Base-by-base conservation (phyloP, 2,113 vertebrate genomes). In the Ciconia stormi region DNA sequence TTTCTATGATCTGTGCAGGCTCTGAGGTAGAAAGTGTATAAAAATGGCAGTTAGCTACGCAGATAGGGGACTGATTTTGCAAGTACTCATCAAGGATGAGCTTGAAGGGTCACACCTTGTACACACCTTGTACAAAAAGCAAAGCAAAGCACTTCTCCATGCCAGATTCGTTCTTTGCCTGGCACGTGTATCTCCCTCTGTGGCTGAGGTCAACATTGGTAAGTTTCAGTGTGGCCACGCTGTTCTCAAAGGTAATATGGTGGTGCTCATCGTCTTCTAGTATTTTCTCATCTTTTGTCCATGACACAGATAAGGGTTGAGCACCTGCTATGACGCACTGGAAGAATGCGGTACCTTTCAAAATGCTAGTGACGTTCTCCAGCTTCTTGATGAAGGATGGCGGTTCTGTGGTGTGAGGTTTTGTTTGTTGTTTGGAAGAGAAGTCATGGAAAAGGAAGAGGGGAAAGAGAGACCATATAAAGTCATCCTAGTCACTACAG, bases 221-320 rank as follows among this genome's bases (percentile, higher is more conserved):
- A 92, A 99, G 98, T 88, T 98, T 98, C 80, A 99, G 98, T 25
- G 96, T 98, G 26, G 99, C 99, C 87, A 99, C 92, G 1, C 89
- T 98, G 67, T 98, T 98, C 82, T 99, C 98, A 97, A 99, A 99
- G 10, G 97, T 98, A 90, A 98, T 98, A 82, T 96, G 98, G 90
- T 99, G 98, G 42, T 99, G 98, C 81, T 98, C 97, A 95, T 99
- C 99, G 7, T 99, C 98, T 85, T 99, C 97, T 85, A 99, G 97
- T 97, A 99, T 99, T 96, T 98, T 98, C 88, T 99, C 99, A 94
- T 99, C 99, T 98, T 99, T 99, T 86, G 99, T 98, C 99, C 99
- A 99, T 76, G 98, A 98, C 30, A 99, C 97, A 74, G 98, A 98
- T 80, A 99, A 97, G 27, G 99, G 99, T 23, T 98, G 98, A 78